Base-by-base conservation (phyloP, 2,888 invertebrate genomes). In the Calliopum simillimum region DNA sequence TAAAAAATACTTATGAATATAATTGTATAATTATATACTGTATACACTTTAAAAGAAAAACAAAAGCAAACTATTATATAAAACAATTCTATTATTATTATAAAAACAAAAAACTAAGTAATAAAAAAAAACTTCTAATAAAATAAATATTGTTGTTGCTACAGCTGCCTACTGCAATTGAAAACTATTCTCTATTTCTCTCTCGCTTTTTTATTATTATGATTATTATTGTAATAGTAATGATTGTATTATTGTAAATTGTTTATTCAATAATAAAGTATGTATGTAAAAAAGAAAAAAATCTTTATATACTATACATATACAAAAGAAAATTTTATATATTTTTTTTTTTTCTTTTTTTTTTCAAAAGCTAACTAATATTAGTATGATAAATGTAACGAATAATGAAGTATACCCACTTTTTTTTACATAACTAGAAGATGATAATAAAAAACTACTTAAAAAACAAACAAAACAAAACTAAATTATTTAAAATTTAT, bases 321-420 rank as follows among this genome's bases (percentile, higher is more conserved):
- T 73, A 68, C 69, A 79, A 74, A 75, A 76, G 69, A 73, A 73
- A 72, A 71, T 75, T 71, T 53, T 71, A 73, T 72, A n/a, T n/a
- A n/a, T n/a, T n/a, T n/a, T n/a, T n/a, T n/a, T n/a, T n/a, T n/a
- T n/a, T n/a, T n/a, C n/a, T n/a, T 72, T 53, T 73, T 73, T 72
- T 64, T 71, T 33, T 33, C n/a, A 53, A 43, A 68, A 71, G 56
- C 33, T 58, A 21, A 67, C 13, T 19, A 55, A 65, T 5, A 55
- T 25, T 47, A 63, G 21, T 44, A 56, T 44, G 66, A 46, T 58
- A 47, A 66, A 47, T 47, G 47, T 58, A 66, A 66, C 46, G 44
- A 56, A 56, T 66, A 66, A 66, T 58, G 47, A 41, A 58, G 66
- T 58, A 58, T 66, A 66, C 33, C 66, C 56, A 66, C 46, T 58